phyloP scores from a whole-genome alignment of 2,797 vertebrate genomes.

The Schizothorax lantsangensis region DNA sequence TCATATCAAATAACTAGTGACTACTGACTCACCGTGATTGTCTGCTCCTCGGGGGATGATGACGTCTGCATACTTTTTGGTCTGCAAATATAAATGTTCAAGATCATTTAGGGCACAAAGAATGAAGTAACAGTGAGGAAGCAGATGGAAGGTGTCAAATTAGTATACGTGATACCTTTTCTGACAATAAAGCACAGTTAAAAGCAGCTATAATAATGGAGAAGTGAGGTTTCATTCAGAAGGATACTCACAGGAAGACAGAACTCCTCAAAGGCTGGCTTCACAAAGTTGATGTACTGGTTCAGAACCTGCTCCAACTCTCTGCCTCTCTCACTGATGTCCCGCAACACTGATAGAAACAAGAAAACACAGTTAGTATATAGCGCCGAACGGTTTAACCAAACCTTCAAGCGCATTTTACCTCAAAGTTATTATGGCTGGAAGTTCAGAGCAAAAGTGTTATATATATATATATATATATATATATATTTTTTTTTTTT shows the following conservation, averaged over 20 bases:
- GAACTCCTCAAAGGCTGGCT: slow-evolving; percentile 98
- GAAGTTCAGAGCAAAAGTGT: neutral
- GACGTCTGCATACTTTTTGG: slow-evolving; percentile 98
- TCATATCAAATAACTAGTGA: neutral
- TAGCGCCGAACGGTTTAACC: neutral
- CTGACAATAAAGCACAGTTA: neutral
- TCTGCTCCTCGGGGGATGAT: slow-evolving; percentile 97
- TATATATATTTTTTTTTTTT: neutral
- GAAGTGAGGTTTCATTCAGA: neutral
- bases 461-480: neutral
- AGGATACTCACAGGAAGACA: slow-evolving; percentile 91
- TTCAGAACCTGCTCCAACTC: slow-evolving; percentile 93
- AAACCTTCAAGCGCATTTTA: neutral
- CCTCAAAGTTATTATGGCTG: neutral
- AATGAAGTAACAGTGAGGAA: neutral
- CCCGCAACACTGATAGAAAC: slow-evolving; percentile 84
- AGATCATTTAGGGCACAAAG: neutral
- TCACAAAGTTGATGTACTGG: slow-evolving; percentile 98
- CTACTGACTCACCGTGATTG: slow-evolving; percentile 81
- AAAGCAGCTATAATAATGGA: neutral
- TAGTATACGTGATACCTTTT: neutral
- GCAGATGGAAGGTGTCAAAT: neutral
- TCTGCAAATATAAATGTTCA: slow-evolving; percentile 72
- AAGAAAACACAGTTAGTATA: neutral
- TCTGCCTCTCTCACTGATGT: slow-evolving; percentile 91